Percentiles rank a stretch among this genome's conserved stretches.
These are phyloP conservation scores for Euleptes europaea DNA, from an alignment of 2,113 vertebrate genomes.

Conservation along the genomic window DNA sequence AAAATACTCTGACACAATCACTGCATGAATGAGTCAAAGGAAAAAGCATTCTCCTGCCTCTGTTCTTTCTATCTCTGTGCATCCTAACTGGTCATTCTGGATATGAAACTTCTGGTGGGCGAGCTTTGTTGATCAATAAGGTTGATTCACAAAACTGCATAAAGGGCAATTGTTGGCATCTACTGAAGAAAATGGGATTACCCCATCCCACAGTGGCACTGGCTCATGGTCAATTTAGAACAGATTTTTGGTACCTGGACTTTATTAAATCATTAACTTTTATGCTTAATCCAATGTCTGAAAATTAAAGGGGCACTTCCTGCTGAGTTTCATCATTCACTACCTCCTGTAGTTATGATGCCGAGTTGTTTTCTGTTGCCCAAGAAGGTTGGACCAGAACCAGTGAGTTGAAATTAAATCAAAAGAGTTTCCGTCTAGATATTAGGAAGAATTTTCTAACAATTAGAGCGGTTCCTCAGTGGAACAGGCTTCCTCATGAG, in stretches of 20 bases:
- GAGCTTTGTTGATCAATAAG: conserved; percentile 23
- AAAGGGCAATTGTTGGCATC: conserved; percentile 45
- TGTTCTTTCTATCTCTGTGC: neutral
- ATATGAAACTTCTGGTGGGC: conserved; percentile 47
- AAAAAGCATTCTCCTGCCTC: conserved; percentile 32
- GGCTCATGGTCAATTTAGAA: conserved; percentile 39
- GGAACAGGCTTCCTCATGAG: too few relatives aligned
- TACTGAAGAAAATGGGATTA: conserved; percentile 32
- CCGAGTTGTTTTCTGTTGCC: too few relatives aligned
- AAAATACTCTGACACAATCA: conserved; percentile 16
- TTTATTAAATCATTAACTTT: neutral
- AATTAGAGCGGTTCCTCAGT: too few relatives aligned
- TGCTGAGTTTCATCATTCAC: neutral
- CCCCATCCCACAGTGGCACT: conserved; percentile 53
- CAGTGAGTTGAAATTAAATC: too few relatives aligned
- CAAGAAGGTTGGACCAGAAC: too few relatives aligned
- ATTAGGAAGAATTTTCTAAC: too few relatives aligned
- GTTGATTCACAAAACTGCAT: conserved; percentile 48
- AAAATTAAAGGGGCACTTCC: neutral
- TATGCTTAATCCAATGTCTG: neutral
- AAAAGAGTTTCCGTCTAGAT: too few relatives aligned
- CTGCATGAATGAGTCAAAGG: conserved; percentile 32
- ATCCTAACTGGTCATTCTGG: conserved; percentile 35
- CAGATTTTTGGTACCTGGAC: conserved; percentile 11
- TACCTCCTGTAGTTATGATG: neutral